A percentile compares a stretch with the other conserved stretches of the same genome.
Conservation (phyloP, 2,113 vertebrate species). For the Ranitomeya imitator region DNA sequence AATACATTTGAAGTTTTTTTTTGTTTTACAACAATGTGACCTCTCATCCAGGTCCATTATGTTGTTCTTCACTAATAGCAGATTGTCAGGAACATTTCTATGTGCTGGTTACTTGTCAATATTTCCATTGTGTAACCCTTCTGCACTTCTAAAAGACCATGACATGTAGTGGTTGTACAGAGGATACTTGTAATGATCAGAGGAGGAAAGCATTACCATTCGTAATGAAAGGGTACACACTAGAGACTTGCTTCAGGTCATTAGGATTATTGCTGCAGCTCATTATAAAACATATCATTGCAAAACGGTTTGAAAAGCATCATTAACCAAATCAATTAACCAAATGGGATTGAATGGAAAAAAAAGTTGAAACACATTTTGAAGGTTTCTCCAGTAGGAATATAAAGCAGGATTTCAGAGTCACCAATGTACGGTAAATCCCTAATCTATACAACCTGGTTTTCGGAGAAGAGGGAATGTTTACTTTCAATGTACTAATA, state of each 20-base stretch:
- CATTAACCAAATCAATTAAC: conserved; percentile 46
- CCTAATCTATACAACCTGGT: background rate
- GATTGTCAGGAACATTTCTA: no score
- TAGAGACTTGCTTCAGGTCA: conserved; percentile 7
- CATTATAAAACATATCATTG: conserved; percentile 27
- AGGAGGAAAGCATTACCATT: background rate
- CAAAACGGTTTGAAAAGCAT: conserved; percentile 19
- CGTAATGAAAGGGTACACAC: background rate
- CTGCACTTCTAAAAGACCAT: no score
- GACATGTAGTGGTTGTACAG: background rate
- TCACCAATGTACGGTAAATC: background rate
- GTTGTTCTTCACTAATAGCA: no score
- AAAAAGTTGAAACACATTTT: background rate
- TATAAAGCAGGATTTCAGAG: background rate
- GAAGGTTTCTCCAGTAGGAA: background rate
- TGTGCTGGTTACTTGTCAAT: no score
- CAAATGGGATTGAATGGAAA: background rate
- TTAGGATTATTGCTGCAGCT: conserved; percentile 37
- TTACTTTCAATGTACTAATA: background rate
- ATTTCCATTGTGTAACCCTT: no score
- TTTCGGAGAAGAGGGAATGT: background rate
- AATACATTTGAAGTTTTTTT: no score
- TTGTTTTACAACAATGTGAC: no score
- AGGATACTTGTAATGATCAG: background rate
- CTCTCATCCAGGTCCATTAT: no score